Evolutionary conservation across 2,888 invertebrate species (phyloP).

Genomic region (Cantharis flavilabris): DNA sequence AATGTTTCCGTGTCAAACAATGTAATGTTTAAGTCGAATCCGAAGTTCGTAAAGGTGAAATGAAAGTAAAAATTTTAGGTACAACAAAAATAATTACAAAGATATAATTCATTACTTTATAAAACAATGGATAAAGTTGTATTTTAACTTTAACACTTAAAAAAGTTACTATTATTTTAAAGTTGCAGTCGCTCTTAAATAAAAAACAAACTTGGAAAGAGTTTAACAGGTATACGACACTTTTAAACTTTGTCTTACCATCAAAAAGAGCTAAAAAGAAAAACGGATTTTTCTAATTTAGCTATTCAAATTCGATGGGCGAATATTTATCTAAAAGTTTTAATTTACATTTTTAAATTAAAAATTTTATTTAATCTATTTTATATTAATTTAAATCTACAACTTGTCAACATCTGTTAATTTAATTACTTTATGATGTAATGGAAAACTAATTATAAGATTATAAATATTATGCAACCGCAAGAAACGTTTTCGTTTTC

Average conservation of each 20-base stretch:
- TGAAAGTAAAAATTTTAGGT: neutral
- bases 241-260: conserved; percentile 40
- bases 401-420: conserved; percentile 22
- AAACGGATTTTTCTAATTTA: conserved; percentile 11
- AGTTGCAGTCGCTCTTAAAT: conserved; percentile 14
- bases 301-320: conserved; percentile 6
- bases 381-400: conserved; percentile 20
- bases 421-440: conserved; percentile 21
- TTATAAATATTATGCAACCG: conserved; percentile 32
- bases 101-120: neutral
- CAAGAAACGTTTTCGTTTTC: conserved; percentile 35
- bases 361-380: neutral
- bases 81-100: neutral
- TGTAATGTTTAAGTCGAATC: neutral
- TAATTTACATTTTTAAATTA: neutral
- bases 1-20: neutral
- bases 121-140: neutral
- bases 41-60: neutral
- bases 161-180: conserved; percentile 7
- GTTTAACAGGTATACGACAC: conserved; percentile 43
- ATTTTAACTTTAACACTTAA: conserved; percentile 2
- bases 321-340: neutral
- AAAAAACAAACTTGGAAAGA: conserved; percentile 31
- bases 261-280: conserved; percentile 6
- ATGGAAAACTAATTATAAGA: conserved; percentile 34